Percentiles rank a stretch among this genome's conserved stretches.
Conservation (phyloP, 2,113 vertebrate species). For the Zeus faber region DNA sequence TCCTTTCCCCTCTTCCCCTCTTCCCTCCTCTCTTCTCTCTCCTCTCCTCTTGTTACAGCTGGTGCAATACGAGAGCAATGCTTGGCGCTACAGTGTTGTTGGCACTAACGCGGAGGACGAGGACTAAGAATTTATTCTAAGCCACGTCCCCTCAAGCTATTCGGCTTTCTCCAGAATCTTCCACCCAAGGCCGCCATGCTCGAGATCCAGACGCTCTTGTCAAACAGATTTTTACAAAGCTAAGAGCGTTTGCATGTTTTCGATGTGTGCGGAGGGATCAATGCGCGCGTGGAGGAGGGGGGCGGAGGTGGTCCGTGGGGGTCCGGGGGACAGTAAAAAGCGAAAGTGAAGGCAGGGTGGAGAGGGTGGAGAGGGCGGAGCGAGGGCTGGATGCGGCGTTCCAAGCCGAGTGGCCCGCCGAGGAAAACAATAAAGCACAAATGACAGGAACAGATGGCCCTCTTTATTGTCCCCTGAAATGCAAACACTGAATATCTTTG, state of each 20-base stretch:
- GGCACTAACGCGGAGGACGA: constrained; percentile 43
- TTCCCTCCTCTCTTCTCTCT: constrained; percentile 1
- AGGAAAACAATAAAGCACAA: constrained; percentile 75
- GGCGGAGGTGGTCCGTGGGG: not conserved
- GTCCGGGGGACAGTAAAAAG: too few species aligned
- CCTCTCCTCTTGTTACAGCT: constrained; percentile 25
- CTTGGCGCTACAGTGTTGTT: constrained; percentile 43
- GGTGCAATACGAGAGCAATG: constrained; percentile 45
- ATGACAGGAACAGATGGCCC: constrained; percentile 78
- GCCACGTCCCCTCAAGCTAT: constrained; percentile 36
- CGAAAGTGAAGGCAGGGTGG: constrained; percentile 26
- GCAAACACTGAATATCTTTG: constrained; percentile 77
- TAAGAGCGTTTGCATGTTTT: constrained; percentile 26
- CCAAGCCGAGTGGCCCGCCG: constrained; percentile 58
- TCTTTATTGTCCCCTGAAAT: constrained; percentile 78
- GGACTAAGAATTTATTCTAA: constrained; percentile 53
- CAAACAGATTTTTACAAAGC: too few species aligned
- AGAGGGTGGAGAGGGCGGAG: constrained; percentile 18
- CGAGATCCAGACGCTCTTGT: too few species aligned
- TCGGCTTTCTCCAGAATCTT: constrained; percentile 9
- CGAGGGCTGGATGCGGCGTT: constrained; percentile 45
- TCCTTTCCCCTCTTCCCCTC: constrained; percentile 1
- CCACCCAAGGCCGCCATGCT: too few species aligned
- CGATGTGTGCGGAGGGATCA: too few species aligned
- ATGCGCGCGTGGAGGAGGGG: too few species aligned